Conservation (phyloP, 1,140 invertebrate species). For the Drosophila parvula region DNA sequence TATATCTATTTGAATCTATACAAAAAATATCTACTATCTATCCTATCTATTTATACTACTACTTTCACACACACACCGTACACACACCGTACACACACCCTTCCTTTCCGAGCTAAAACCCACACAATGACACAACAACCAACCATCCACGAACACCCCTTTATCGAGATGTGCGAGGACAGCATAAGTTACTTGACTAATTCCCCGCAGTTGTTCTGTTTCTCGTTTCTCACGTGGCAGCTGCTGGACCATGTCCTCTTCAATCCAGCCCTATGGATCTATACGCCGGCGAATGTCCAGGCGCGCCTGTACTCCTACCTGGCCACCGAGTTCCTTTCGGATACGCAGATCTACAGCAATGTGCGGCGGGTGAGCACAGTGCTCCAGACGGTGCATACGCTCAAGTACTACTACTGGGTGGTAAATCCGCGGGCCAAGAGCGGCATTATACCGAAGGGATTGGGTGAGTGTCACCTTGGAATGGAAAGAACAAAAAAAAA, state of each 20-base stretch:
- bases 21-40: conserved; percentile 1
- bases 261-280: conserved; percentile 99
- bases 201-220: conserved; percentile 89
- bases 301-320: conserved; percentile 98
- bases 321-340: conserved; percentile 98
- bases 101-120: conserved; percentile 28
- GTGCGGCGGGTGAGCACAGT: conserved; percentile 98
- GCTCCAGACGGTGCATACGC: conserved; percentile 98
- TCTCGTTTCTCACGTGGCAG: conserved; percentile 93
- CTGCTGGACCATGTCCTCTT: conserved; percentile 99
- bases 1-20: conserved; percentile 22
- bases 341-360: conserved; percentile 98
- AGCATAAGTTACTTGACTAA: conserved; percentile 83
- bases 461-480: conserved; percentile 87
- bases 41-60: conserved; percentile 3
- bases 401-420: conserved; percentile 99
- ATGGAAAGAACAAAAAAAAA: neutral
- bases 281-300: conserved; percentile 98
- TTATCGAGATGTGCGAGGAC: conserved; percentile 63
- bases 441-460: conserved; percentile 96
- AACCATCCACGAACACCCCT: conserved; percentile 6
- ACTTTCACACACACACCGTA: neutral
- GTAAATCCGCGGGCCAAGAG: conserved; percentile 97
- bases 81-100: conserved; percentile 20
- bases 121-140: conserved; percentile 22